Conservation (phyloP, 1,140 invertebrate genomes). For the Magallana angulata region DNA sequence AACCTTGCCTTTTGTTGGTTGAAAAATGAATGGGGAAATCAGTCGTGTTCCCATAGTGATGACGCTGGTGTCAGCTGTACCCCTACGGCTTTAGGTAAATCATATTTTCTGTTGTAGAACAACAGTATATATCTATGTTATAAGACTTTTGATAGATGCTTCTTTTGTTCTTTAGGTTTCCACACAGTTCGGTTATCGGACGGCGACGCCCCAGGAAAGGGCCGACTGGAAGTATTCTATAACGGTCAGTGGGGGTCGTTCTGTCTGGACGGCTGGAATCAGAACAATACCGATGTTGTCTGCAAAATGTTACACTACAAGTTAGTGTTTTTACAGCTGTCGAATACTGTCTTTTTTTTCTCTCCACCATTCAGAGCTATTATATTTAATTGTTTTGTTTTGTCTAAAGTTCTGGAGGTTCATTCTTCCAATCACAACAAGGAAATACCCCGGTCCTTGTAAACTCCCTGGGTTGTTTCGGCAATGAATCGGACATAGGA, state of each 20-base stretch:
- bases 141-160: not conserved
- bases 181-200: slow-evolving; percentile 39
- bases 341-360: not conserved
- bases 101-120: not conserved
- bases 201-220: slow-evolving; percentile 80
- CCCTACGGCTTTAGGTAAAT: slow-evolving; percentile 48
- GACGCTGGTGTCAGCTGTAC: slow-evolving; percentile 51
- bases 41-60: slow-evolving; percentile 38
- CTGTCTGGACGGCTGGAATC: slow-evolving; percentile 86
- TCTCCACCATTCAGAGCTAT: not conserved
- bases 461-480: slow-evolving; percentile 22
- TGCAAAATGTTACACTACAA: slow-evolving; percentile 51
- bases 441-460: slow-evolving; percentile 23
- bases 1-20: slow-evolving; percentile 48
- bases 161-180: not conserved
- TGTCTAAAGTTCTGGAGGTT: not conserved
- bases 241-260: slow-evolving; percentile 86
- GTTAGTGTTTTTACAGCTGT: slow-evolving; percentile 6
- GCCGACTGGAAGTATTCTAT: slow-evolving; percentile 86
- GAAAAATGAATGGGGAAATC: slow-evolving; percentile 39
- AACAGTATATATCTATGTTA: not conserved
- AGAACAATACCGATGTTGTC: slow-evolving; percentile 83
- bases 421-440: not conserved
- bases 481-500: slow-evolving; percentile 46
- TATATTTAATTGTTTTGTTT: no score